Conservation (phyloP, 2,113 vertebrate genomes). For the Cyanistes caeruleus region DNA sequence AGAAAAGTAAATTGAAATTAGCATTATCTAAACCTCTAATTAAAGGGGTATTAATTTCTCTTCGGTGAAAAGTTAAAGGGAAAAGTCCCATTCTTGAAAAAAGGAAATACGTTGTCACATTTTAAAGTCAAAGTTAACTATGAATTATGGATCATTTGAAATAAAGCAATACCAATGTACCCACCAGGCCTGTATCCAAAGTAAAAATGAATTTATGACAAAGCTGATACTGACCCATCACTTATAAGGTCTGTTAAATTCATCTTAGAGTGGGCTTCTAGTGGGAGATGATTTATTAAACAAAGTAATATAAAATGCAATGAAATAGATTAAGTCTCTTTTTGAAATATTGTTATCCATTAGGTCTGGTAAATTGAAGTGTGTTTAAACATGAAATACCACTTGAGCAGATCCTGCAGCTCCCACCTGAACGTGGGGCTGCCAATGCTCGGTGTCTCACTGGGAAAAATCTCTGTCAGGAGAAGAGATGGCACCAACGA, state of each 20-base stretch:
- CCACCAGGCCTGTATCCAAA: slow-evolving; percentile 62
- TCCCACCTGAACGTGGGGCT: not conserved
- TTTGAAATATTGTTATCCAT: slow-evolving; percentile 64
- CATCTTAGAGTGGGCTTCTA: slow-evolving; percentile 43
- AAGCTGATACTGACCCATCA: slow-evolving; percentile 68
- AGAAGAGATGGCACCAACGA: not conserved
- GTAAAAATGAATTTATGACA: slow-evolving; percentile 65
- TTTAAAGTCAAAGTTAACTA: slow-evolving; percentile 44
- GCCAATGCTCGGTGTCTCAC: not conserved
- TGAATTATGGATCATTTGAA: slow-evolving; percentile 62
- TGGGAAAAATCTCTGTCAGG: not conserved
- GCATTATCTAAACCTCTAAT: slow-evolving; percentile 10
- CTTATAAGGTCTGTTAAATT: slow-evolving; percentile 69
- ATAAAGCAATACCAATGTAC: slow-evolving; percentile 60
- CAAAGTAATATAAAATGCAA: slow-evolving; percentile 50
- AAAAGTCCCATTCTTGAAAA: not conserved
- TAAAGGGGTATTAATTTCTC: slow-evolving; percentile 42
- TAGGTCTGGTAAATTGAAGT: slow-evolving; percentile 24
- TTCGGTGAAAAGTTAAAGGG: not conserved
- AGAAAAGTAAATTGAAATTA: slow-evolving; percentile 36
- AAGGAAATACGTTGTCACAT: slow-evolving; percentile 37
- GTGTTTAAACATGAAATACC: slow-evolving; percentile 41
- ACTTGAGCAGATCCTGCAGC: not conserved
- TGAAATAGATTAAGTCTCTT: slow-evolving; percentile 64
- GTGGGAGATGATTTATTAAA: slow-evolving; percentile 67